Evolutionary conservation across 2,888 invertebrate species (phyloP).

Genomic region (Xanthia togata): DNA sequence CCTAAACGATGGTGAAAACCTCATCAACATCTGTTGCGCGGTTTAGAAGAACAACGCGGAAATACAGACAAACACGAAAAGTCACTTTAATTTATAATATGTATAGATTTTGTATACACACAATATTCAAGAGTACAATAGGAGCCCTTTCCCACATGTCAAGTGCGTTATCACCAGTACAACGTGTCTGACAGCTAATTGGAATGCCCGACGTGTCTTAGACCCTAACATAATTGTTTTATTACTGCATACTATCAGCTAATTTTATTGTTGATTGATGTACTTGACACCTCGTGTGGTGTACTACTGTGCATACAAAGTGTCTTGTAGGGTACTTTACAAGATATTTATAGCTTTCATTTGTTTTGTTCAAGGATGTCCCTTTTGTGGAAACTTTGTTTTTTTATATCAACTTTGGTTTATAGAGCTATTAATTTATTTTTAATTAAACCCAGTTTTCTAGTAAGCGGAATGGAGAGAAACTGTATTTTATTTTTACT

Average conservation of each 20-base stretch:
- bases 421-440: neutral
- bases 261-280: constrained; percentile 60
- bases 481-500: neutral
- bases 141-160: constrained; percentile 45
- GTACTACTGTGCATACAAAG: constrained; percentile 36
- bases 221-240: constrained; percentile 55
- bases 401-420: neutral
- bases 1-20: too few relatives aligned
- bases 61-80: too few relatives aligned
- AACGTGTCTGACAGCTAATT: constrained; percentile 42
- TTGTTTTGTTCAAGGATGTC: constrained; percentile 36
- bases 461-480: neutral
- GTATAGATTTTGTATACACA: neutral
- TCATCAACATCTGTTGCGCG: too few relatives aligned
- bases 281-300: constrained; percentile 45
- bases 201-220: constrained; percentile 53
- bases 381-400: neutral
- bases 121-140: constrained; percentile 19
- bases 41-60: too few relatives aligned
- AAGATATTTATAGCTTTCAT: constrained; percentile 36
- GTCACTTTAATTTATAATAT: too few relatives aligned
- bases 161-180: constrained; percentile 44
- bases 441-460: too few relatives aligned
- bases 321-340: constrained; percentile 4
- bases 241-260: constrained; percentile 56